phyloP scores from a whole-genome alignment of 1,140 invertebrate species.

The Latrodectus geometricus region DNA sequence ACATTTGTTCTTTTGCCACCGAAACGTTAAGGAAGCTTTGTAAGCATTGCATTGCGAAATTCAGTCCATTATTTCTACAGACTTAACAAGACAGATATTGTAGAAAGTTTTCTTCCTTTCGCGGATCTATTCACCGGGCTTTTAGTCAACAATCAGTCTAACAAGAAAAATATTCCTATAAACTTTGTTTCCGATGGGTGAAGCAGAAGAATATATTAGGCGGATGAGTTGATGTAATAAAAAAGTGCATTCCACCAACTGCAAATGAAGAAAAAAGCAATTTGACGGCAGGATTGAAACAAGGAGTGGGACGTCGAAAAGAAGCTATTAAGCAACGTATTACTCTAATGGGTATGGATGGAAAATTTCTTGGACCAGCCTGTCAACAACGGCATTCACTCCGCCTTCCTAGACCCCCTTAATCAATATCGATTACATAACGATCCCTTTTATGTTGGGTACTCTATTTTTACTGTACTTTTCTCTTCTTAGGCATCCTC shows the following conservation, averaged over 20 bases:
- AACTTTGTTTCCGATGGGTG: not conserved
- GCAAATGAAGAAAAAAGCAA: slow-evolving; percentile 13
- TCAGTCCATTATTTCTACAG: no score
- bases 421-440: slow-evolving; percentile 59
- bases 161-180: not conserved
- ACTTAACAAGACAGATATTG: no score
- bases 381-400: slow-evolving; percentile 35
- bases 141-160: not conserved
- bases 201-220: not conserved
- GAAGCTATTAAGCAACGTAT: slow-evolving; percentile 54
- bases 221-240: not conserved
- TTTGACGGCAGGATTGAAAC: slow-evolving; percentile 9
- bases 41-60: no score
- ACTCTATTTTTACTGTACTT: slow-evolving; percentile 19
- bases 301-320: slow-evolving; percentile 35
- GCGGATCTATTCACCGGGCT: not conserved
- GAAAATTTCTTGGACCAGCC: slow-evolving; percentile 37
- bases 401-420: slow-evolving; percentile 29
- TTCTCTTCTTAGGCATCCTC: no score
- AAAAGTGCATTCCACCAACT: not conserved
- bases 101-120: no score
- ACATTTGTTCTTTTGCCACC: no score
- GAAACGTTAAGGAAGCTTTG: no score
- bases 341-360: slow-evolving; percentile 51
- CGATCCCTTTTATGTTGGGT: slow-evolving; percentile 31